phyloP scores from a whole-genome alignment of 2,113 vertebrate species.

The Turnix velox region DNA sequence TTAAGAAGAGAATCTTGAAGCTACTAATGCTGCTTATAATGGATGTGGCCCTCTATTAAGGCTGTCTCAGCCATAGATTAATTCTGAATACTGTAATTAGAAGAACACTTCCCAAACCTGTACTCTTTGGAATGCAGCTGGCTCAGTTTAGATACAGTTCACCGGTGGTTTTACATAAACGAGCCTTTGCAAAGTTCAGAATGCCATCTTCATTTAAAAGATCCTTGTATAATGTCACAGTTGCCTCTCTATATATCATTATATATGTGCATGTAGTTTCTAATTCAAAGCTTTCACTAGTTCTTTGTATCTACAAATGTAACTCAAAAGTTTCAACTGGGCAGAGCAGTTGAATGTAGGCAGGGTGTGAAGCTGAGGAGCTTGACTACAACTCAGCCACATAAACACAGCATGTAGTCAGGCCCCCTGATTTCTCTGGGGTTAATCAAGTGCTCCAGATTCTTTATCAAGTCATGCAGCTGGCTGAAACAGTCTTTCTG shows the following conservation, averaged over 20 bases:
- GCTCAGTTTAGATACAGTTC: background rate
- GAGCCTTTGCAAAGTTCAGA: background rate
- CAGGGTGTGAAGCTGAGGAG: background rate
- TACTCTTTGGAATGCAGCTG: background rate
- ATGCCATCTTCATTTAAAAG: background rate
- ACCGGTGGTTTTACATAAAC: background rate
- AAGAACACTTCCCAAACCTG: background rate
- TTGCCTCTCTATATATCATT: background rate
- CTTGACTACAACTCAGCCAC: background rate
- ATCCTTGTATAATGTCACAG: background rate
- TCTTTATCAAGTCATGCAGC: background rate
- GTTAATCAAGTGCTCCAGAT: background rate
- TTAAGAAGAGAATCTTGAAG: background rate
- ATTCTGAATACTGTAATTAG: constrained; percentile 14
- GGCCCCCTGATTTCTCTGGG: background rate
- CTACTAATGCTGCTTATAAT: background rate
- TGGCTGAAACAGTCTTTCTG: background rate
- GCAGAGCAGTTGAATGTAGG: background rate
- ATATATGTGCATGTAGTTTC: background rate
- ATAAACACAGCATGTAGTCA: background rate
- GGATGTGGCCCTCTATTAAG: background rate
- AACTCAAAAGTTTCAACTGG: background rate
- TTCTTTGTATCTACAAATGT: background rate
- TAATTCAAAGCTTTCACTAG: background rate
- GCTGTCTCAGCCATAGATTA: background rate